Percentiles rank a stretch among this genome's conserved stretches.
phyloP scores from a whole-genome alignment of 2,797 vertebrate species.

The Pantherophis vulpinus region DNA sequence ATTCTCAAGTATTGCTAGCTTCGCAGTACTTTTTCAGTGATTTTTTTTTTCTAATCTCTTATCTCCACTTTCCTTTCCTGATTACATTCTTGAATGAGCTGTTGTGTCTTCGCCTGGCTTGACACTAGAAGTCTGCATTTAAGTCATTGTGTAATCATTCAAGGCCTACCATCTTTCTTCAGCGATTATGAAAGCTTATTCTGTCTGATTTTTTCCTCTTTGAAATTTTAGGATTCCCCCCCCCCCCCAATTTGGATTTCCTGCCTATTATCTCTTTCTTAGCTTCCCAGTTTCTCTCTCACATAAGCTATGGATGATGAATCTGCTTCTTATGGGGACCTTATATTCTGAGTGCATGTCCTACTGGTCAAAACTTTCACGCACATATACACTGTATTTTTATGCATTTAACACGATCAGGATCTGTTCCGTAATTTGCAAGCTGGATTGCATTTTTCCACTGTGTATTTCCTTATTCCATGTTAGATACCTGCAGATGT shows the following conservation, averaged over 20 bases:
- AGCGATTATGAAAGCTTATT: neutral
- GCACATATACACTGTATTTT: neutral
- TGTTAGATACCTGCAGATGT: neutral
- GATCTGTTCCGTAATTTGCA: neutral
- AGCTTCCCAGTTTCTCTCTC: neutral
- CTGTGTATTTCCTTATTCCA: neutral
- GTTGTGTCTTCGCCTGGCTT: neutral
- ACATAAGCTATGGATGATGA: neutral
- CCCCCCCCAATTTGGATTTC: neutral
- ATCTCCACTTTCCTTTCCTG: neutral
- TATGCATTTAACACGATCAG: neutral
- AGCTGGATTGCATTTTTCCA: neutral
- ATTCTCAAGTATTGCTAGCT: neutral
- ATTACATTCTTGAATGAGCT: neutral
- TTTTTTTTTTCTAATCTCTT: neutral
- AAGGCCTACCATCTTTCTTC: neutral
- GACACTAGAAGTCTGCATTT: neutral
- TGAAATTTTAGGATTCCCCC: neutral
- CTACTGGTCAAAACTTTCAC: neutral
- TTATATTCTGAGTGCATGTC: neutral
- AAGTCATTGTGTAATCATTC: neutral
- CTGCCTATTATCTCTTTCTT: neutral
- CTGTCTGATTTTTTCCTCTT: neutral
- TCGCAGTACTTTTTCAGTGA: neutral
- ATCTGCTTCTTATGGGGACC: neutral